Base-by-base conservation (phyloP, 2,113 vertebrate species). In the Rhabdornis inornatus region DNA sequence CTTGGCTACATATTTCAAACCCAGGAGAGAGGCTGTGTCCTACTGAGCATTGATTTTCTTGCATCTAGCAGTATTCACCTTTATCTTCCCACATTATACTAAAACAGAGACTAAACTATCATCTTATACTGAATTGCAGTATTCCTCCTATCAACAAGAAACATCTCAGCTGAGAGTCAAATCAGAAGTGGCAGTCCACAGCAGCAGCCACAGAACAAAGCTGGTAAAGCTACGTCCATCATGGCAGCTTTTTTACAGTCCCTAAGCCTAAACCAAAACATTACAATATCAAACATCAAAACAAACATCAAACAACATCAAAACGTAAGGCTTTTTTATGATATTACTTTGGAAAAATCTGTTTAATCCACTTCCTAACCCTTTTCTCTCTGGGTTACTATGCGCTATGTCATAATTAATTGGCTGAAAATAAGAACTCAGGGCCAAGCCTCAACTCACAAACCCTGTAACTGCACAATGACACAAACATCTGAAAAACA, bases 21-120 rank as follows among this genome's bases (percentile, higher is more conserved):
- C 6, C 0, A 0, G 53, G 19, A 49, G 21, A 77, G 21, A 64
- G 42, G 7, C 33, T 39, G 47, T 33, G 42, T 31, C 77, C 47
- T 6, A 33, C 4, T 33, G 24, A 77, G 47, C 45, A 60, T 1
- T 66, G 33, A 42, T 83, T 50, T 74, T 50, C 76, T 77, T 78
- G 52, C 45, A 89, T 50, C 66, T 60, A 71, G 30, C 33, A n/a
- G 21, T 66, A 80, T 19, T 37, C 49, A 28, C 14, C 72, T 83
- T 85, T 57, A 77, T 65, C 90, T 64, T 90, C 40, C 44, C 30
- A 66, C 10, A 55, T 10, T 35, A 7, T 3, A 42, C 5, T 56
- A 30, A 47, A 80, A 64, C 63, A 49, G 55, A 86, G 30, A 53
- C 13, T 31, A 15, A 88, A 68, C 5, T 13, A 30, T 42, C n/a